Evolutionary conservation across 2,888 invertebrate genomes (phyloP).

Genomic region (Trissonchulus latispiculum): DNA sequence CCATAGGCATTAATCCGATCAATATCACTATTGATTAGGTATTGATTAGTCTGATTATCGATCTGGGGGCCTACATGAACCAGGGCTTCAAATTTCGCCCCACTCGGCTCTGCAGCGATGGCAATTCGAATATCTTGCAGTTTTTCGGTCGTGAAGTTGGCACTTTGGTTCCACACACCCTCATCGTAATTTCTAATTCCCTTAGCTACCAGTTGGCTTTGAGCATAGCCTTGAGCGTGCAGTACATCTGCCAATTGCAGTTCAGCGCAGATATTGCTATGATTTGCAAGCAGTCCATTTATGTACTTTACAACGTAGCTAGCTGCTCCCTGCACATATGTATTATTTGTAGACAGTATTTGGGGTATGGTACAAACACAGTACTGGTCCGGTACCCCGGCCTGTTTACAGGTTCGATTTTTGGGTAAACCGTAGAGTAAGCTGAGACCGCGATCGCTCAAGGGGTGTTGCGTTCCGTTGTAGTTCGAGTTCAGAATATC

Average conservation of each 20-base stretch:
- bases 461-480: background rate
- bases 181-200: no score
- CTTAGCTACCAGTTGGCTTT: no score
- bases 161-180: no score
- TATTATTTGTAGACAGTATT: no score
- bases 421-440: constrained; percentile 6
- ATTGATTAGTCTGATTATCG: background rate
- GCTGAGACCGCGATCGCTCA: background rate
- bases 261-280: no score
- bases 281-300: no score
- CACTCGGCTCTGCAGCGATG: background rate
- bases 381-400: constrained; percentile 16
- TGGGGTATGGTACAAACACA: no score
- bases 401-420: constrained; percentile 4
- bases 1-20: background rate
- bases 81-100: background rate
- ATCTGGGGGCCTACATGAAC: background rate
- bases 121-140: background rate
- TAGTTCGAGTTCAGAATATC: background rate
- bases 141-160: no score
- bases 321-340: no score
- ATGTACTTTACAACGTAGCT: no score
- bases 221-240: no score
- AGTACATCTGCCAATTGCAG: background rate
- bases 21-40: background rate